Conservation (phyloP, 2,797 vertebrate genomes). For the Pangasius djambal region DNA sequence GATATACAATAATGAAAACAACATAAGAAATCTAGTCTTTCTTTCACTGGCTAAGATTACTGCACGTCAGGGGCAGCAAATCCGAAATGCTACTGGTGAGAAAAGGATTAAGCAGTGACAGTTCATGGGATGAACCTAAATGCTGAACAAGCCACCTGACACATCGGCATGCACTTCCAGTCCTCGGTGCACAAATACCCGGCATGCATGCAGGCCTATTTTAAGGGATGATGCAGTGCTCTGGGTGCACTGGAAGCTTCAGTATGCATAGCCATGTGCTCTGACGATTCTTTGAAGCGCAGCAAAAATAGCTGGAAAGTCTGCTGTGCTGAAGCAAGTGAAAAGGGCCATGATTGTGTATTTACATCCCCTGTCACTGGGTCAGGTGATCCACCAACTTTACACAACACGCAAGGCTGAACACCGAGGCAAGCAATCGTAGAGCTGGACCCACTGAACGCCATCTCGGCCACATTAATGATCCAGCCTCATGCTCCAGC, state of each 20-base stretch:
- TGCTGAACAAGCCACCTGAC: neutral
- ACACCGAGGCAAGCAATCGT: slow-evolving; percentile 17
- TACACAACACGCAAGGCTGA: neutral
- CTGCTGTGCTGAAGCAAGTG: slow-evolving; percentile 40
- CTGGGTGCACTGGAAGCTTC: slow-evolving; percentile 45
- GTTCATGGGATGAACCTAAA: neutral
- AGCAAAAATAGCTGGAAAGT: slow-evolving; percentile 60
- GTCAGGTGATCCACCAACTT: slow-evolving; percentile 54
- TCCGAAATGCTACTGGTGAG: neutral
- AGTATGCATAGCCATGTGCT: slow-evolving; percentile 55
- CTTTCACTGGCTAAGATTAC: neutral
- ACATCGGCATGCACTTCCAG: slow-evolving; percentile 8
- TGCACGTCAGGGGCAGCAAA: neutral
- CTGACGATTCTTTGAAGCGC: slow-evolving; percentile 51
- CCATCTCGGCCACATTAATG: neutral
- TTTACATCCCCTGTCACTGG: slow-evolving; percentile 65
- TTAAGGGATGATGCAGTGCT: slow-evolving; percentile 51
- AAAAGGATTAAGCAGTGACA: neutral
- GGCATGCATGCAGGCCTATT: slow-evolving; percentile 46
- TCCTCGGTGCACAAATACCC: slow-evolving; percentile 37
- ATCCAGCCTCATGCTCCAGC: slow-evolving; percentile 16
- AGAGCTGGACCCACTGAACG: neutral
- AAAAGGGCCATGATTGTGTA: slow-evolving; percentile 58
- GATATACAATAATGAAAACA: neutral
- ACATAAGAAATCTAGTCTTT: slow-evolving; percentile 30